These are phyloP conservation scores for Anseranas semipalmata DNA, from an alignment of 2,113 vertebrate genomes.

Conservation along the genomic window DNA sequence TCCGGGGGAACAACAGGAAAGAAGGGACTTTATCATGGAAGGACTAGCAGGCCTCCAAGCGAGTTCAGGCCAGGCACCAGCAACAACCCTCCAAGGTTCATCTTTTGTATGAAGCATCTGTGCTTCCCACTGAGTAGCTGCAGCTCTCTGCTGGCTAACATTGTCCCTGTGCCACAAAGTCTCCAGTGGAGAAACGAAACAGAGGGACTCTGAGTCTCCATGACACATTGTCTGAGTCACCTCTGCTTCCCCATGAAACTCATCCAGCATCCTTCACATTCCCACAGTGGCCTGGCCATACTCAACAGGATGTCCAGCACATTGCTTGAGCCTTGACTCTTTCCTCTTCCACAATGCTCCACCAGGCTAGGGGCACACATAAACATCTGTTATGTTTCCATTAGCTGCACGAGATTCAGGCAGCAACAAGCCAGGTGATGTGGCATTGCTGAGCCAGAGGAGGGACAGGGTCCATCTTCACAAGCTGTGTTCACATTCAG, in stretches of 20 bases:
- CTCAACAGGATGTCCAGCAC: neutral
- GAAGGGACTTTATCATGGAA: neutral
- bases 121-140: neutral
- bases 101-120: neutral
- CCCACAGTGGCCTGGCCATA: rapidly evolving
- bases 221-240: rapidly evolving
- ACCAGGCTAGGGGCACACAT: neutral
- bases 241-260: neutral
- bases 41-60: neutral
- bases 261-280: neutral
- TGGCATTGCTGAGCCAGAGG: neutral
- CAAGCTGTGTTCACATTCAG: neutral
- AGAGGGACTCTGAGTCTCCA: neutral
- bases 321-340: neutral
- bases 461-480: neutral
- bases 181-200: neutral
- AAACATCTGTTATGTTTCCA: neutral
- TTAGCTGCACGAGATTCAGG: neutral
- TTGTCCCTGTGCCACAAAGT: neutral
- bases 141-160: neutral
- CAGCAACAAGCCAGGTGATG: neutral
- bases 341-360: neutral
- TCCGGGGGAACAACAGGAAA: neutral
- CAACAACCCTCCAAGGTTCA: neutral
- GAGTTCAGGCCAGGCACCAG: neutral